Evolutionary conservation across 2,797 vertebrate species (phyloP).

Genomic region (Silurus aristotelis): DNA sequence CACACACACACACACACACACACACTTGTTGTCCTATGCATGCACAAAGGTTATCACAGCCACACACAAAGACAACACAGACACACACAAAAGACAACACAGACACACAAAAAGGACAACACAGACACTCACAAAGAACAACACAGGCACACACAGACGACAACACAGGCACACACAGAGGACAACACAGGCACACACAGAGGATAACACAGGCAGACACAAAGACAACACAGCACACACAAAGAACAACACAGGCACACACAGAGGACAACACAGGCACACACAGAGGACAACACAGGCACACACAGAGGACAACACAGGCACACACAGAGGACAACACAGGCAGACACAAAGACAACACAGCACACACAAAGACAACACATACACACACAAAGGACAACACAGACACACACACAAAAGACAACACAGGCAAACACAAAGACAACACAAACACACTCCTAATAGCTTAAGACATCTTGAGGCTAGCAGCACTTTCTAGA

Average conservation of each 20-base stretch:
- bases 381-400: background rate
- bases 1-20: too few relatives aligned
- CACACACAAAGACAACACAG: background rate
- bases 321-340: too few relatives aligned
- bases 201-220: background rate
- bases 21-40: too few relatives aligned
- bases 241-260: too few relatives aligned
- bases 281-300: too few relatives aligned
- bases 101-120: constrained; percentile 9
- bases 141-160: too few relatives aligned
- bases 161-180: too few relatives aligned
- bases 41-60: too few relatives aligned
- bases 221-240: constrained; percentile 9
- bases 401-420: background rate
- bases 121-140: background rate
- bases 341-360: too few relatives aligned
- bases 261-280: too few relatives aligned
- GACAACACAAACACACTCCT: constrained; percentile 17
- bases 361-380: background rate
- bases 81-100: background rate
- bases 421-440: background rate
- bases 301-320: too few relatives aligned
- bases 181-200: background rate
- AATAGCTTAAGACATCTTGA: constrained; percentile 6
- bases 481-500: constrained; percentile 29